These are phyloP conservation scores for Cephus runcator DNA, from an alignment of 2,888 invertebrate genomes.

Conservation along the genomic window DNA sequence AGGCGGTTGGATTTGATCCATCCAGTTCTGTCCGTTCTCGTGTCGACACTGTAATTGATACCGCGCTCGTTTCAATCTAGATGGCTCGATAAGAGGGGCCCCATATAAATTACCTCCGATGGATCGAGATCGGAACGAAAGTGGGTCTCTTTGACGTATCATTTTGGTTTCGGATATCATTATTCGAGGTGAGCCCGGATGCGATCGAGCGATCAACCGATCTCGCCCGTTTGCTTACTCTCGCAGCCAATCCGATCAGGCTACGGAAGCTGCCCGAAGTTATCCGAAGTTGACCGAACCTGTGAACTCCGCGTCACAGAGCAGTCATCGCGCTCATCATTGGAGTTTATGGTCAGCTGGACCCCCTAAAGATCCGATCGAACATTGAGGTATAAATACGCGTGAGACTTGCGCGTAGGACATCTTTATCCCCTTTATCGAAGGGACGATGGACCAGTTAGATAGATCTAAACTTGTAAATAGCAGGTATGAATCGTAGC, in stretches of 20 bases:
- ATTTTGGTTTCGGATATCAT: constrained; percentile 20
- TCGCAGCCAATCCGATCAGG: too few relatives aligned
- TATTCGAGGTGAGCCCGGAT: not conserved
- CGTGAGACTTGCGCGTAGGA: constrained; percentile 17
- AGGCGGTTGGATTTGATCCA: too few relatives aligned
- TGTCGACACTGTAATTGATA: constrained; percentile 24
- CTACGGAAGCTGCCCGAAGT: too few relatives aligned
- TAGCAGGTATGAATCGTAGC: constrained; percentile 15
- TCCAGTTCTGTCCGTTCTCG: not conserved
- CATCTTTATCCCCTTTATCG: constrained; percentile 52
- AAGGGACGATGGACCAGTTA: constrained; percentile 20
- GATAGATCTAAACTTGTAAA: constrained; percentile 20
- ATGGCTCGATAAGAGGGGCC: constrained; percentile 15
- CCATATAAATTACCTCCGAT: constrained; percentile 20
- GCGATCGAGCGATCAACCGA: not conserved
- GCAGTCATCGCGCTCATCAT: too few relatives aligned
- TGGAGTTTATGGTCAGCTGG: too few relatives aligned
- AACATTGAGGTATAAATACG: not conserved
- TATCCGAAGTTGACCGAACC: too few relatives aligned
- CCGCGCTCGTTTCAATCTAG: constrained; percentile 22
- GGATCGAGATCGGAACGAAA: constrained; percentile 20
- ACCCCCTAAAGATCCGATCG: too few relatives aligned
- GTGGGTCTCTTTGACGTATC: constrained; percentile 16
- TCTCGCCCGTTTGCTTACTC: too few relatives aligned
- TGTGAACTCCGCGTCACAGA: too few relatives aligned